These are phyloP conservation scores for Melanotaenia maccullochi DNA, from an alignment of 2,797 vertebrate genomes.

Conservation along the genomic window DNA sequence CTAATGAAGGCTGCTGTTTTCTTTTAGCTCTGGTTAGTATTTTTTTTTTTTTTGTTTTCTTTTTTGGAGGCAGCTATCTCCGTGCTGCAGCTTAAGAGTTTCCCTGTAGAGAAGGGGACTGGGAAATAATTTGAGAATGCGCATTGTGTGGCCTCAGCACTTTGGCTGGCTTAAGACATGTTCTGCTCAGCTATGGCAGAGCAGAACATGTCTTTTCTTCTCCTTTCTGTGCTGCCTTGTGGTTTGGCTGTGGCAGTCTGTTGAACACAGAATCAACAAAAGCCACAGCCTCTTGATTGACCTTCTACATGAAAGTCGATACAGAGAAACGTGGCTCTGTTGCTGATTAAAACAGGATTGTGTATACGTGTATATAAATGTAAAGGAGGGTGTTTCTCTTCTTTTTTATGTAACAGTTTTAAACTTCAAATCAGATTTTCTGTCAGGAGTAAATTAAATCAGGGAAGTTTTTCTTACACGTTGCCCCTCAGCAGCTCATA, in stretches of 20 bases:
- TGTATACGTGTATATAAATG: constrained; percentile 16
- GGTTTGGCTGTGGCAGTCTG: constrained; percentile 76
- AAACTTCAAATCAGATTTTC: constrained; percentile 57
- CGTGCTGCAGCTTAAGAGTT: constrained; percentile 82
- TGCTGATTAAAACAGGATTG: constrained; percentile 63
- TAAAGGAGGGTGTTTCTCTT: constrained; percentile 4
- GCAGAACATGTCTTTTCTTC: constrained; percentile 34
- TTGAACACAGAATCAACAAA: constrained; percentile 79
- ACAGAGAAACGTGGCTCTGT: constrained; percentile 63
- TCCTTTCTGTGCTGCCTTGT: constrained; percentile 50
- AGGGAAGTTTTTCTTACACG: constrained; percentile 66
- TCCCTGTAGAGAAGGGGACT: constrained; percentile 82
- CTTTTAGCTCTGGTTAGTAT: constrained; percentile 61
- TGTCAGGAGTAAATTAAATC: constrained; percentile 57
- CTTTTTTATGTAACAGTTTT: constrained; percentile 32
- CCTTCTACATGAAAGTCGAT: constrained; percentile 78
- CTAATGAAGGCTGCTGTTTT: constrained; percentile 77
- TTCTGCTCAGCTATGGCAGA: constrained; percentile 57
- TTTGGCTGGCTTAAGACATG: constrained; percentile 76
- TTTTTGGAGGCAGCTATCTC: constrained; percentile 84
- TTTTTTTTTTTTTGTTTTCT: constrained; percentile 19
- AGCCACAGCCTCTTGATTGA: constrained; percentile 75
- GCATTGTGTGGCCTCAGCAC: constrained; percentile 80
- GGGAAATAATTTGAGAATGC: constrained; percentile 75
- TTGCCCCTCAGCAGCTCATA: constrained; percentile 65